These are phyloP conservation scores for Helarctos malayanus DNA, from an alignment of 2,797 vertebrate species.

Conservation along the genomic window DNA sequence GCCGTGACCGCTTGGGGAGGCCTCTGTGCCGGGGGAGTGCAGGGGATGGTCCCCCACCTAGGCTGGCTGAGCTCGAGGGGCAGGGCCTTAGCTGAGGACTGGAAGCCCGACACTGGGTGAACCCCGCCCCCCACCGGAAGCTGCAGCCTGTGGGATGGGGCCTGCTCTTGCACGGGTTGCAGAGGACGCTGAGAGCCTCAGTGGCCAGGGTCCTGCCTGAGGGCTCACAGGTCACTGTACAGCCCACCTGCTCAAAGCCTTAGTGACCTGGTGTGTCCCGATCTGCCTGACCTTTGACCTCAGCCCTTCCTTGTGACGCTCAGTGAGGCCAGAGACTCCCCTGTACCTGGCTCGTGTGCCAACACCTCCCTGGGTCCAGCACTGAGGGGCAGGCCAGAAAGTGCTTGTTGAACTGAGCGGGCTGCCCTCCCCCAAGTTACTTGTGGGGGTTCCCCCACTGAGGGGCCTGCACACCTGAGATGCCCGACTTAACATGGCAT, in stretches of 20 bases:
- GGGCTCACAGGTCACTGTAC: rapidly evolving
- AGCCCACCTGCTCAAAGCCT: background rate
- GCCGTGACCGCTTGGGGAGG: background rate
- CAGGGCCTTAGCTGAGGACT: background rate
- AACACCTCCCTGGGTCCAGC: background rate
- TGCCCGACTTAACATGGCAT: rapidly evolving
- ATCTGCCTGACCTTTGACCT: background rate
- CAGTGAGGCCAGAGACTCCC: rapidly evolving
- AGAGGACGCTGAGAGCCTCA: background rate
- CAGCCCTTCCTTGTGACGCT: background rate
- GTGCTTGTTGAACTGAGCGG: rapidly evolving
- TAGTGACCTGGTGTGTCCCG: background rate
- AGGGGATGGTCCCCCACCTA: rapidly evolving
- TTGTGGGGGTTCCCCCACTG: too few relatives aligned
- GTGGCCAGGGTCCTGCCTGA: background rate
- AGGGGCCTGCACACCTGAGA: rapidly evolving
- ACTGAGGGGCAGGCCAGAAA: background rate
- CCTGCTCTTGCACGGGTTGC: rapidly evolving
- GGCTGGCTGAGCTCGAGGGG: rapidly evolving
- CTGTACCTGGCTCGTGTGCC: rapidly evolving
- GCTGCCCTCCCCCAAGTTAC: too few relatives aligned
- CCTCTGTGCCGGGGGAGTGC: rapidly evolving
- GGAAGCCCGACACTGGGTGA: rapidly evolving
- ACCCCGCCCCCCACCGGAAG: rapidly evolving
- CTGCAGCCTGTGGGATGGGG: rapidly evolving